These are phyloP conservation scores for Mycteria americana DNA, from an alignment of 2,797 vertebrate genomes.

Conservation along the genomic window DNA sequence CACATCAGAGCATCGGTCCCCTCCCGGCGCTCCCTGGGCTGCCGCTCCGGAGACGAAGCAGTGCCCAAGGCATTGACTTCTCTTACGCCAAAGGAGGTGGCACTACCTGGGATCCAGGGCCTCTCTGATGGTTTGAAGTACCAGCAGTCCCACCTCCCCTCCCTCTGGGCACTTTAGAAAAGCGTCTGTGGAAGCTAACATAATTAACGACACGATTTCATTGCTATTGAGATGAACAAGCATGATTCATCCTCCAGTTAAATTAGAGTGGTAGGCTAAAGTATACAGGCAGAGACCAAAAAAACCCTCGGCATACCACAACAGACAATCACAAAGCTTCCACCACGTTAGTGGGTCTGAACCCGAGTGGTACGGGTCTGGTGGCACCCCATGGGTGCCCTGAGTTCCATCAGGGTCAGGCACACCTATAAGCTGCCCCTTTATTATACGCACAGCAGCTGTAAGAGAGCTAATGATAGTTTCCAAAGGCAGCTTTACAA, in stretches of 20 bases:
- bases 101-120: not conserved
- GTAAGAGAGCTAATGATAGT: not conserved
- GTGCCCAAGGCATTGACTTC: not conserved
- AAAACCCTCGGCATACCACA: not conserved
- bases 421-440: not conserved
- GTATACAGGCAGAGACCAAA: not conserved
- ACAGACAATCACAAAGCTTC: not conserved
- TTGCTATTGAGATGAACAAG: conserved; percentile 4
- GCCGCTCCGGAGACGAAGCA: not conserved
- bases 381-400: not conserved
- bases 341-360: not conserved
- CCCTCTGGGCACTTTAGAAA: conserved; percentile 25
- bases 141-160: not conserved
- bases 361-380: not conserved
- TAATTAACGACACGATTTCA: conserved; percentile 18
- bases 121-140: not conserved
- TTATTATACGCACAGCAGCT: not conserved
- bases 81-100: not conserved
- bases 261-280: not conserved
- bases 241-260: conserved; percentile 16
- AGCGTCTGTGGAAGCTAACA: not conserved
- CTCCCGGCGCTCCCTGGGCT: fast-evolving
- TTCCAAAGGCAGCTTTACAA: conserved; percentile 26
- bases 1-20: not conserved
- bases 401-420: not conserved